A percentile compares a stretch with the other conserved stretches of the same genome.
Conservation (phyloP, 2,888 invertebrate species). For the Magallana nippona region DNA sequence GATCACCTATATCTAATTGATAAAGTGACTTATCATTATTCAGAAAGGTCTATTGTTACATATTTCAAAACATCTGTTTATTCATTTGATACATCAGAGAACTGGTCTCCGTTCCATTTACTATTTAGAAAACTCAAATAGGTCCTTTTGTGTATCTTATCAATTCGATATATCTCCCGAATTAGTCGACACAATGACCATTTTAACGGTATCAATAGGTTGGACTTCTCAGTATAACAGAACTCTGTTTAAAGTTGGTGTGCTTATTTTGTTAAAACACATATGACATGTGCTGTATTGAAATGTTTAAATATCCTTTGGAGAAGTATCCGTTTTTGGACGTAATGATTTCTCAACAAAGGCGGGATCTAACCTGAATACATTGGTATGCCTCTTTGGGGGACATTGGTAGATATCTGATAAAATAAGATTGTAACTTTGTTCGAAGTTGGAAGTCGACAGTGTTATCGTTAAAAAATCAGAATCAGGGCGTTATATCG, state of each 20-base stretch:
- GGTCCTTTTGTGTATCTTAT: conserved; percentile 4
- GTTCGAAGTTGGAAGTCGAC: background rate
- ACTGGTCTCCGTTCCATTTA: too few relatives aligned
- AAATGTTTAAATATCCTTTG: conserved; percentile 21
- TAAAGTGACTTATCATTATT: too few relatives aligned
- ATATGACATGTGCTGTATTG: conserved; percentile 29
- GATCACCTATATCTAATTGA: too few relatives aligned
- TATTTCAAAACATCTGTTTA: too few relatives aligned
- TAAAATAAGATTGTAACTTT: conserved; percentile 30
- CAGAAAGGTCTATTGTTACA: too few relatives aligned
- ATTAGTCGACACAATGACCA: conserved; percentile 29
- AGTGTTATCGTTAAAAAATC: background rate
- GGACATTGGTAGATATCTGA: conserved; percentile 1
- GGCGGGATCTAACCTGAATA: background rate
- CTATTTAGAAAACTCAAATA: background rate
- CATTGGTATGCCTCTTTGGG: conserved; percentile 13
- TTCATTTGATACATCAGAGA: too few relatives aligned
- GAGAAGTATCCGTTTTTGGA: conserved; percentile 8
- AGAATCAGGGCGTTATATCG: background rate
- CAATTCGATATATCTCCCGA: conserved; percentile 27
- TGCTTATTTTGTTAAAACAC: conserved; percentile 15
- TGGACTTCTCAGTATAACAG: conserved; percentile 9
- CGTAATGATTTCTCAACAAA: conserved; percentile 19
- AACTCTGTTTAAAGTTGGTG: conserved; percentile 20
- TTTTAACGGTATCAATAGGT: conserved; percentile 19